phyloP scores from a whole-genome alignment of 2,888 invertebrate genomes.

The Campopleginae sp. region DNA sequence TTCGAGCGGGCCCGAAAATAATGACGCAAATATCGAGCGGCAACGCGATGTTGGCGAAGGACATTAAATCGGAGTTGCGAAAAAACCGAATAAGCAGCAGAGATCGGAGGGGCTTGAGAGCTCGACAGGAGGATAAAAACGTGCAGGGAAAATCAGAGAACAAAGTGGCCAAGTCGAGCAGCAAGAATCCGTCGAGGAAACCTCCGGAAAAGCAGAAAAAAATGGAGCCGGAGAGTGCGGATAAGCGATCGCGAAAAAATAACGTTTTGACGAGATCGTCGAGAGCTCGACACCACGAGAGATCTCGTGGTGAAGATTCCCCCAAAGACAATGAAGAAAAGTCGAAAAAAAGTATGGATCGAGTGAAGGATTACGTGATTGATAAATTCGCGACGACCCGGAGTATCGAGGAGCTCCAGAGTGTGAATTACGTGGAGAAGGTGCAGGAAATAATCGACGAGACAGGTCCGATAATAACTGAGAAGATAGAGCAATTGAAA shows the following conservation, averaged over 20 bases:
- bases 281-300: slow-evolving; percentile 46
- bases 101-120: slow-evolving; percentile 67
- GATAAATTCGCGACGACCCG: slow-evolving; percentile 72
- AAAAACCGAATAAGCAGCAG: slow-evolving; percentile 74
- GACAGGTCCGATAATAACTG: slow-evolving; percentile 76
- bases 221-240: slow-evolving; percentile 53
- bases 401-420: slow-evolving; percentile 77
- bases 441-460: slow-evolving; percentile 80
- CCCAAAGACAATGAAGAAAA: slow-evolving; percentile 7
- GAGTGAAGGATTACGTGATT: slow-evolving; percentile 74
- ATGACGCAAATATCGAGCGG: slow-evolving; percentile 72
- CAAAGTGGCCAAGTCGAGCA: background rate
- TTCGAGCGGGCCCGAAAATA: slow-evolving; percentile 69
- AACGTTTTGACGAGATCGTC: slow-evolving; percentile 21
- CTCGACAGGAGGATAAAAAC: slow-evolving; percentile 47
- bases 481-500: slow-evolving; percentile 77
- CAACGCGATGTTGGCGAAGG: slow-evolving; percentile 69
- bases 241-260: slow-evolving; percentile 33
- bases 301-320: background rate
- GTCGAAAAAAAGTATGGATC: slow-evolving; percentile 70
- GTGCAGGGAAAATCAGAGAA: slow-evolving; percentile 18
- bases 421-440: slow-evolving; percentile 76
- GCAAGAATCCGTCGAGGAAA: slow-evolving; percentile 30
- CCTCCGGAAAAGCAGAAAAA: slow-evolving; percentile 52
- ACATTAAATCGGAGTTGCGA: slow-evolving; percentile 73